Evolutionary conservation across 2,797 vertebrate genomes (phyloP).

Genomic region (Labeo calbasu): DNA sequence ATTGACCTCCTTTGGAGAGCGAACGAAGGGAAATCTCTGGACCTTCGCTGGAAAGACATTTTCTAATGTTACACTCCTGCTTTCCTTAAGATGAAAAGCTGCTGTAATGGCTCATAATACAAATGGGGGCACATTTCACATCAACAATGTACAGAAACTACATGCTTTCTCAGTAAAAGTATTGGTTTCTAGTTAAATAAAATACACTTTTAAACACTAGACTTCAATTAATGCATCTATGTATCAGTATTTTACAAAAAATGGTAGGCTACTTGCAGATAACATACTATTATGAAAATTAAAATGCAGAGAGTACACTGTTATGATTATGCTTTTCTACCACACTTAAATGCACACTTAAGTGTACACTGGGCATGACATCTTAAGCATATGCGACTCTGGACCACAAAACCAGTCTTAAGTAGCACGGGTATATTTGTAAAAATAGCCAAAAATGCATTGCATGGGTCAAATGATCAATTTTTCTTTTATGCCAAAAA

Average conservation of each 20-base stretch:
- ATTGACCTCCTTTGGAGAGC: conserved; percentile 69
- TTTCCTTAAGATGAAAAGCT: background rate
- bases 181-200: background rate
- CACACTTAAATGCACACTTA: too few species aligned
- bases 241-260: background rate
- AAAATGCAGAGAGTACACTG: background rate
- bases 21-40: conserved; percentile 48
- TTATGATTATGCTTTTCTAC: too few species aligned
- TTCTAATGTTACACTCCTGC: background rate
- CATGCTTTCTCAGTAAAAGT: background rate
- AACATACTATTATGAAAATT: background rate
- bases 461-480: too few species aligned
- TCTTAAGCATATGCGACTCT: too few species aligned
- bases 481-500: too few species aligned
- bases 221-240: background rate
- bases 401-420: too few species aligned
- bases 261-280: background rate
- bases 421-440: too few species aligned
- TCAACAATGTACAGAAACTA: background rate
- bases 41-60: conserved; percentile 16
- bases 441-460: too few species aligned
- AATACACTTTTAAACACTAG: background rate
- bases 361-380: too few species aligned
- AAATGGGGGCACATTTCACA: background rate
- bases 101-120: background rate